Evolutionary conservation across 2,113 vertebrate species (phyloP), one percentile per base, ranked within the genome.

Genomic region (Neogobius melanostomus): DNA sequence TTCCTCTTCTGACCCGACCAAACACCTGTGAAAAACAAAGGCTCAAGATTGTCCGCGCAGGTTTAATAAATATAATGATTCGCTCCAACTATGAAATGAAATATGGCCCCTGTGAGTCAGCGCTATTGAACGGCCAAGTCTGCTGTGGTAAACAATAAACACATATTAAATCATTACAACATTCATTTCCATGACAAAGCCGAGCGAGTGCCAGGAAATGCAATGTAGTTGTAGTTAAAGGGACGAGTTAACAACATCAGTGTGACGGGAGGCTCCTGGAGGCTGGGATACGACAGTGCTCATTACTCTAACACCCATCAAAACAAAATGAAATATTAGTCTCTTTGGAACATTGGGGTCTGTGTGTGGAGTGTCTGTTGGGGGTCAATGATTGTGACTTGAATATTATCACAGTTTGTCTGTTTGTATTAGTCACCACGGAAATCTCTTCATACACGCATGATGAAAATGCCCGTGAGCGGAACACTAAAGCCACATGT

Each of bases 131-230:
- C 28, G 42, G 75, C 77, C 79, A 81, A 76, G 72, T 44, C 66
- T 75, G 71, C 59, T 64, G 72, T 46, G 0, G 15, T 64, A 72
- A 66, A 62, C 66, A 28, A 71, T 62, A 69, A 65, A 81, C 76
- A 85, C 75, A 81, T 66, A 75, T 85, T 66, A 68, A 85, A 75
- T 70, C 50, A 82, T 79, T 82, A 61, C 44, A 61, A 45, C 50
- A 48, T 65, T 80, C 52, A 68, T 68, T 81, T 47, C 64, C 3
- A 5, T 8, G 42, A n/a, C 17, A n/a, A 47, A 64, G 43, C 2
- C 7, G 62, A 45, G n/a, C 17, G 11, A 6, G n/a, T 11, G 62
- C 44, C n/a, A 47, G 44, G n/a, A 48, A 7, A 8, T 47, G 44
- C 21, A 64, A 64, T 46, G 46, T 47, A 64, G 45, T 11, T 47